A percentile compares a stretch with the other conserved stretches of the same genome.
Evolutionary conservation across 2,888 invertebrate species (phyloP).

Genomic region (Hoplodrina blanda): DNA sequence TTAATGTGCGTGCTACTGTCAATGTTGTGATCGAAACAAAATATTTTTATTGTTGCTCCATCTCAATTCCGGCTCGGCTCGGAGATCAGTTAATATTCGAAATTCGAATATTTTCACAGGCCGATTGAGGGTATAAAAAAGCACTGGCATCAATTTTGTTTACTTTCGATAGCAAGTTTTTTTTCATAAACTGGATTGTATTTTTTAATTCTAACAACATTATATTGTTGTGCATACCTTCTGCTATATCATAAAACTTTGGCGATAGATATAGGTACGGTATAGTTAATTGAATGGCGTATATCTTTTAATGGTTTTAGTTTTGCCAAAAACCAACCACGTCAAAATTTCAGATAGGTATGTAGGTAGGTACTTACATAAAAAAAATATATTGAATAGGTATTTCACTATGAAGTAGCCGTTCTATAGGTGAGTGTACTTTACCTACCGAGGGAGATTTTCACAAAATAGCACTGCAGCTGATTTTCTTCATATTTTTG

Average conservation of each 20-base stretch:
- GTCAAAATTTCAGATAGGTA: no score
- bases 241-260: neutral
- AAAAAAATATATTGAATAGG: no score
- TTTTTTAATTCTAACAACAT: neutral
- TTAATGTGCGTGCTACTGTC: slow-evolving; percentile 68
- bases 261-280: no score
- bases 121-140: slow-evolving; percentile 7
- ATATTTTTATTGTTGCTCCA: slow-evolving; percentile 65
- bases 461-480: no score
- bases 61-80: slow-evolving; percentile 10
- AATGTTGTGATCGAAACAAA: slow-evolving; percentile 63
- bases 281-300: no score
- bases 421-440: no score
- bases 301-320: no score
- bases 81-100: slow-evolving; percentile 21
- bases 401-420: no score
- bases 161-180: slow-evolving; percentile 6
- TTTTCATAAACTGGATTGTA: neutral
- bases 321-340: no score
- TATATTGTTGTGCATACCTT: neutral
- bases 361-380: no score
- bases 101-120: slow-evolving; percentile 38
- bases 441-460: no score
- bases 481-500: no score
- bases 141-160: neutral